Evolutionary conservation across 1,140 invertebrate species (phyloP).

Genomic region (Zaprionus nigranus): DNA sequence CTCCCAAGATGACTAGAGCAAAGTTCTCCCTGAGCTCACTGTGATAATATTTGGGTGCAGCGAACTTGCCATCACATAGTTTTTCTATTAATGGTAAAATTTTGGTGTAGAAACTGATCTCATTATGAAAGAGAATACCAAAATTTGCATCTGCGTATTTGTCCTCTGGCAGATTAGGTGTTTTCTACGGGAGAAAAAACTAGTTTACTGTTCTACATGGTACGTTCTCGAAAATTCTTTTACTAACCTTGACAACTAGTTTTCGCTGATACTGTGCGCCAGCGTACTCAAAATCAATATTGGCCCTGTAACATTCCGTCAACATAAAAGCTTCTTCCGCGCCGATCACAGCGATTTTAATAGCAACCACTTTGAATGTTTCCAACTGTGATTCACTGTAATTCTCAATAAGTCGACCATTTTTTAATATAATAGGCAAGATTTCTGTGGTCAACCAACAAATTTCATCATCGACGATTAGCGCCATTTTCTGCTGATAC

Average conservation of each 20-base stretch:
- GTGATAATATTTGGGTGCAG: conserved; percentile 69
- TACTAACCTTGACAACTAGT: conserved; percentile 71
- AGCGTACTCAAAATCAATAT: conserved; percentile 54
- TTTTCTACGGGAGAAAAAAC: conserved; percentile 59
- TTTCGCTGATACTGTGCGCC: conserved; percentile 41
- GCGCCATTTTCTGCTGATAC: conserved; percentile 40
- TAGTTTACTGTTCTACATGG: background rate
- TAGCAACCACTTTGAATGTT: conserved; percentile 48
- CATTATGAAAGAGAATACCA: conserved; percentile 63
- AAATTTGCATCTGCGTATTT: conserved; percentile 54
- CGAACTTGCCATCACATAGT: conserved; percentile 37
- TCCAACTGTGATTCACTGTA: conserved; percentile 31
- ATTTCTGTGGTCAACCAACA: conserved; percentile 53
- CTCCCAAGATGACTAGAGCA: conserved; percentile 58
- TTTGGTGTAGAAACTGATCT: conserved; percentile 70
- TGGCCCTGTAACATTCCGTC: conserved; percentile 65
- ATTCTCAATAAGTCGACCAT: conserved; percentile 54
- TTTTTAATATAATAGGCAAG: conserved; percentile 48
- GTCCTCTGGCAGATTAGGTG: conserved; percentile 56
- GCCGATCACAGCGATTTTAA: conserved; percentile 62
- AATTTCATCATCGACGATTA: conserved; percentile 48
- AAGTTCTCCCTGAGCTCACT: conserved; percentile 52
- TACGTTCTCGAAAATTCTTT: background rate
- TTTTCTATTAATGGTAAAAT: conserved; percentile 66
- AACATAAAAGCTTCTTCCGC: conserved; percentile 72